phyloP scores from a whole-genome alignment of 2,113 vertebrate species.

The Melospiza georgiana region DNA sequence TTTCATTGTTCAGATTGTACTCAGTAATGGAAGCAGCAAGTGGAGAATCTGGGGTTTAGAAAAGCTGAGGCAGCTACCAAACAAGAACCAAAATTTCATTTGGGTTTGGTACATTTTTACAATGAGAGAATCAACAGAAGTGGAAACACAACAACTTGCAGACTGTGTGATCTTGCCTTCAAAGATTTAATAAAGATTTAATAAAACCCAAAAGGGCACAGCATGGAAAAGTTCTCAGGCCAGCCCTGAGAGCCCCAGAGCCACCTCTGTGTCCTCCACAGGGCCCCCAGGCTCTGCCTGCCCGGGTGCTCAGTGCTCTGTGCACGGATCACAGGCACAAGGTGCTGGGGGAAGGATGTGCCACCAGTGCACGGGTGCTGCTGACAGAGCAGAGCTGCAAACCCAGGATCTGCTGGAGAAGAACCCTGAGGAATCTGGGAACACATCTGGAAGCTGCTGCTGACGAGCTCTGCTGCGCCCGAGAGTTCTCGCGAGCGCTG shows the following conservation, averaged over 20 bases:
- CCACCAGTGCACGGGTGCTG: accelerated
- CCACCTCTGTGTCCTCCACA: neutral
- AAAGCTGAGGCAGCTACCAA: slow-evolving; percentile 26
- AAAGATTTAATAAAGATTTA: neutral
- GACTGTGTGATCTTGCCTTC: neutral
- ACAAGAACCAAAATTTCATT: neutral
- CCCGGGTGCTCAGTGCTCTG: neutral
- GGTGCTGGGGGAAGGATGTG: neutral
- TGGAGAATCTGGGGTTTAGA: slow-evolving; percentile 78
- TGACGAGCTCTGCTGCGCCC: neutral
- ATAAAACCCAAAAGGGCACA: neutral
- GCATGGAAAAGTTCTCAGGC: neutral
- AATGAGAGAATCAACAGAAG: slow-evolving; percentile 11
- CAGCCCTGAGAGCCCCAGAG: neutral
- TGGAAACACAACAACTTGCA: neutral
- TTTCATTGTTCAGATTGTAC: slow-evolving; percentile 64
- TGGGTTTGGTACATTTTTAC: neutral
- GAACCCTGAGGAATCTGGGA: neutral
- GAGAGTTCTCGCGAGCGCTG: neutral
- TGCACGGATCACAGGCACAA: neutral
- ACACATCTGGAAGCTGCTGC: neutral
- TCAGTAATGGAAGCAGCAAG: slow-evolving; percentile 72
- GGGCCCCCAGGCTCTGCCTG: neutral
- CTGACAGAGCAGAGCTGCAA: neutral
- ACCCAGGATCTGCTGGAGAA: neutral